Base-by-base conservation (phyloP, 2,888 invertebrate genomes). In the Mesoligia furuncula region DNA sequence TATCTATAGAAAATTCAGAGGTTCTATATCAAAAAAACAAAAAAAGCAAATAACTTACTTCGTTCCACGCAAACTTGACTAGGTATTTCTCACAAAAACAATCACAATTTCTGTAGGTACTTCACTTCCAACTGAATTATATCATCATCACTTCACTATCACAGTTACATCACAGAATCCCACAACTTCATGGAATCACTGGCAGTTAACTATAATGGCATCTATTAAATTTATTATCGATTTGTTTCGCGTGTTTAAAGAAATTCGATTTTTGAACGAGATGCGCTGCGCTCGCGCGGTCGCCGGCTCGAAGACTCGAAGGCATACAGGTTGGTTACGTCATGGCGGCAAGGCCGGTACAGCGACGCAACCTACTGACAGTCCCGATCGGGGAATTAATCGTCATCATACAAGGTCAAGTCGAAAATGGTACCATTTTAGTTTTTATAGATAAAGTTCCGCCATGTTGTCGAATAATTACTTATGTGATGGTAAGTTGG, bases 321-420 rank as follows among this genome's bases (percentile, higher is more conserved):
- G 93, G 93, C 90, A 91, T 90, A 86, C 88, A 83, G 88, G 91
- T 95, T 94, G 88, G 91, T 95, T 94, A 94, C 95, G 95, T 95
- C 95, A 96, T 90, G 85, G 87, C 88, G 61, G 83, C 93, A 93
- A 94, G 93, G 94, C 91, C 93, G 89, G 88, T 84, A 66, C 69
- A 79, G 77, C 89, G 87, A 87, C 90, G 88, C 90, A 93, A 92
- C 93, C 94, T 93, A 93, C 93, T 92, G 92, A 92, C 92, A 91
- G 91, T 92, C 92, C 90, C 89, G 90, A 91, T 93, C 90, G 91
- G 91, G 91, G 92, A 93, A 93, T 92, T 93, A 93, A 93, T 90
- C 87, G 90, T 88, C 90, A 88, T 79, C 88, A 87, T 90, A 88
- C 94, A 93, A 94, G 94, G 92, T 91, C 91, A 90, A 86, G 80